phyloP scores from a whole-genome alignment of 2,888 invertebrate genomes.

The Athalia cordata region DNA sequence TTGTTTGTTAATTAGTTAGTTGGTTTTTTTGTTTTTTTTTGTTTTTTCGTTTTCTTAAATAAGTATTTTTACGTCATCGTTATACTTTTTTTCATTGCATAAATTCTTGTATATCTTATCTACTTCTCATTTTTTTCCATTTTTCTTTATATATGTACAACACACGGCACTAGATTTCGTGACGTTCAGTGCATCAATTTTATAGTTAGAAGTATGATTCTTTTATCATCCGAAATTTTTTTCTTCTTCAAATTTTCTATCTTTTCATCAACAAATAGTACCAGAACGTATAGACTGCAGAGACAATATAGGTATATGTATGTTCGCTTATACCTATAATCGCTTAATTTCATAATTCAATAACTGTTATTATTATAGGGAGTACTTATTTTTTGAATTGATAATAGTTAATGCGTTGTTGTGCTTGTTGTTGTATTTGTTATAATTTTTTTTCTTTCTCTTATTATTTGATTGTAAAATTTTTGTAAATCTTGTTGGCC shows the following conservation, averaged over 20 bases:
- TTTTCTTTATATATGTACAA: slow-evolving; percentile 25
- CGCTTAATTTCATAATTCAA: slow-evolving; percentile 9
- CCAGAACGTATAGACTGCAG: slow-evolving; percentile 32
- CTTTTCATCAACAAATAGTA: slow-evolving; percentile 15
- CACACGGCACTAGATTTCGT: slow-evolving; percentile 39
- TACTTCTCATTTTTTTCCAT: not conserved
- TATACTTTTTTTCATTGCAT: too few species aligned
- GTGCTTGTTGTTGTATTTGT: not conserved
- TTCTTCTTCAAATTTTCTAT: too few species aligned
- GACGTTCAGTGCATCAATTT: slow-evolving; percentile 33
- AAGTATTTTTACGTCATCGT: too few species aligned
- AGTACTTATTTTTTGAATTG: slow-evolving; percentile 34
- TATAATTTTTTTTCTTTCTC: not conserved
- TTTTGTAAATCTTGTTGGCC: slow-evolving; percentile 1
- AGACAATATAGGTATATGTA: slow-evolving; percentile 24
- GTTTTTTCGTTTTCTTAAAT: not conserved
- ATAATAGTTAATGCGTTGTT: slow-evolving; percentile 44
- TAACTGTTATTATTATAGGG: slow-evolving; percentile 11
- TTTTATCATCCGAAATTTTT: not conserved
- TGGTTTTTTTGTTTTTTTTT: slow-evolving; percentile 6
- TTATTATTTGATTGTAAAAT: not conserved
- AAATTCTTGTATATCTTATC: too few species aligned
- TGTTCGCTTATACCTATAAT: slow-evolving; percentile 13
- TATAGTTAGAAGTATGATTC: slow-evolving; percentile 11
- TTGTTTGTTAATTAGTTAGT: not conserved